Evolutionary conservation across 2,113 vertebrate genomes (phyloP), one percentile per base, ranked within the genome.

Genomic region (Camarhynchus parvulus): DNA sequence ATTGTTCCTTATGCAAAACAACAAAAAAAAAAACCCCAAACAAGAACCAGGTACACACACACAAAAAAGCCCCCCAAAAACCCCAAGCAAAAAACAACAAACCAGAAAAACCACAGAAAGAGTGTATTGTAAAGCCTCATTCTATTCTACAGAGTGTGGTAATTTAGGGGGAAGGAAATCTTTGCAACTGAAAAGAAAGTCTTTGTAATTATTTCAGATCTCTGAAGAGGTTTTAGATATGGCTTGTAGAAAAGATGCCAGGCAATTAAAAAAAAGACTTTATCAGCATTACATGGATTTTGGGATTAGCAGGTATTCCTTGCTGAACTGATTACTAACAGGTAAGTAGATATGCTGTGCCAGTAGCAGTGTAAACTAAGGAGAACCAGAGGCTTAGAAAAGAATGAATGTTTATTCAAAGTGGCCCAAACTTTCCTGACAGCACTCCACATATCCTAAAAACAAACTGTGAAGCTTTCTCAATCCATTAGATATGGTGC

Each of bases 271-370:
- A 92, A 92, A 78, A 76, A n/a, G 6, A 37, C 35, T 52, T 89
- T 15, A 86, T 89, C 76, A 90, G 84, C 66, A 75, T 68, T 75
- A 89, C 31, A 68, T 18, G 62, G 68, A 77, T 74, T 83, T 72
- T 18, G 67, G 82, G 70, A 91, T 94, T 88, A 95, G 37, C 47
- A 72, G 47, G 61, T 55, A 72, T 73, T 72, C 70, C 81, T 79
- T 87, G 82, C 82, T 91, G 84, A 87, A 81, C 70, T 87, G 82
- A 82, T 85, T 89, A 78, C 39, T 66, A 69, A 62, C 22, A 66
- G 59, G 16, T 58, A 80, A 87, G 80, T 2, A 66, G 47, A 88
- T 37, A 22, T 20, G 44, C 67, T 69, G 58, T n/a, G 64, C 39
- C 50, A 70, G 31, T 66, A 56, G 78, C 39, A 89, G 55, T 15